phyloP scores from a whole-genome alignment of 2,888 invertebrate species.

The Eupsilia transversa region DNA sequence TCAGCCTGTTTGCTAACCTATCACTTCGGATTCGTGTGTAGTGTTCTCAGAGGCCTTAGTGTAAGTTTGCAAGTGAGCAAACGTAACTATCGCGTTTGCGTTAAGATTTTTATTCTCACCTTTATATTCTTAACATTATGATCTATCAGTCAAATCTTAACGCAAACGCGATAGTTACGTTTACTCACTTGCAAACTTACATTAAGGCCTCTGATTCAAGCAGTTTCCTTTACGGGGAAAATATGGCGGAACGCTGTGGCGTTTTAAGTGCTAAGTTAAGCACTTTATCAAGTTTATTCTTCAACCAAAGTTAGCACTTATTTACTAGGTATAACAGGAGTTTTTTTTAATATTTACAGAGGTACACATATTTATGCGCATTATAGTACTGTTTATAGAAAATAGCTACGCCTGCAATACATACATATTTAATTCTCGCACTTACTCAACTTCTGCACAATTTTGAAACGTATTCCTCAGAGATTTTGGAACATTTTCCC shows the following conservation, averaged over 20 bases:
- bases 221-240: constrained; percentile 12
- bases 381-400: background rate
- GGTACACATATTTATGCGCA: background rate
- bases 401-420: constrained; percentile 13
- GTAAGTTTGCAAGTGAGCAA: no score
- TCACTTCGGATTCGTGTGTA: background rate
- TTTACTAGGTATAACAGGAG: background rate
- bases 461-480: background rate
- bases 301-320: constrained; percentile 7
- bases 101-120: no score
- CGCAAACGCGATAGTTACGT: no score
- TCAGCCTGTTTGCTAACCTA: background rate
- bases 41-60: constrained; percentile 11
- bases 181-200: no score
- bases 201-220: no score
- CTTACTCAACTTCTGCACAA: background rate
- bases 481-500: constrained; percentile 13
- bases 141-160: no score
- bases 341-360: constrained; percentile 16
- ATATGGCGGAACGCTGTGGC: constrained; percentile 10
- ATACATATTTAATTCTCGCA: constrained; percentile 24
- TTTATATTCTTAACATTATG: no score
- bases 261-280: constrained; percentile 17
- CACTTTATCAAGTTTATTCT: background rate
- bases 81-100: no score